Evolutionary conservation across 2,888 invertebrate species (phyloP), one percentile per base, ranked within the genome.

Genomic region (Napeogenes inachia): DNA sequence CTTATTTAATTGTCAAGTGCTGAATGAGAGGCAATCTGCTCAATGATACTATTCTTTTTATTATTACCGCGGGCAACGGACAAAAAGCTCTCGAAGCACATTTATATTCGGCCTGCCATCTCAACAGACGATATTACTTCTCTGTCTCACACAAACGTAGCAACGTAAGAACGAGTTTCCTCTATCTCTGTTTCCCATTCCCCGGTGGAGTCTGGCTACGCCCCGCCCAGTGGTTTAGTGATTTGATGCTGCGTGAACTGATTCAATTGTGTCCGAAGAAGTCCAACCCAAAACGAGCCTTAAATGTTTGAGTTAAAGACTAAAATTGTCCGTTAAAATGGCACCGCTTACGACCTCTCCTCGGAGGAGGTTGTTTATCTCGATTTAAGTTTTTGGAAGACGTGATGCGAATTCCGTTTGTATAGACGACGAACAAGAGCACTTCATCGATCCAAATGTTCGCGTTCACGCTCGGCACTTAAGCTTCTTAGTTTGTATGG

Each of bases 181-280:
- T 74, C 84, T 79, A 79, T 89, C 89, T 82, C 85, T 84, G 77
- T 89, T 81, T 70, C 79, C 71, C 85, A 79, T 80, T 84, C 84
- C 83, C 82, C 87, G 83, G 85, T 77, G 89, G 90, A 88, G 89
- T 87, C 89, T 84, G 85, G 78, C 81, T 82, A 82, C 78, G 89
- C 90, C 83, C 90, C 90, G 90, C 90, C 90, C 90, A 87, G 89
- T 85, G 90, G 90, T 90, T 90, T 89, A 90, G 90, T 89, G 90
- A 90, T 90, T 90, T 90, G 90, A 90, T 90, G 90, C 90, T 89
- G 90, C 89, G 89, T 90, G 87, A 90, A 90, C 89, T 90, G 90
- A 90, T 90, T 90, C 90, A 90, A 90, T 90, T 89, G 89, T 89
- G 80, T 82, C 76, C 74, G 78, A 77, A 74, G 71, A 78, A 74